Evolutionary conservation across 2,888 invertebrate species (phyloP).

Genomic region (Carpatolechia fugitivella): DNA sequence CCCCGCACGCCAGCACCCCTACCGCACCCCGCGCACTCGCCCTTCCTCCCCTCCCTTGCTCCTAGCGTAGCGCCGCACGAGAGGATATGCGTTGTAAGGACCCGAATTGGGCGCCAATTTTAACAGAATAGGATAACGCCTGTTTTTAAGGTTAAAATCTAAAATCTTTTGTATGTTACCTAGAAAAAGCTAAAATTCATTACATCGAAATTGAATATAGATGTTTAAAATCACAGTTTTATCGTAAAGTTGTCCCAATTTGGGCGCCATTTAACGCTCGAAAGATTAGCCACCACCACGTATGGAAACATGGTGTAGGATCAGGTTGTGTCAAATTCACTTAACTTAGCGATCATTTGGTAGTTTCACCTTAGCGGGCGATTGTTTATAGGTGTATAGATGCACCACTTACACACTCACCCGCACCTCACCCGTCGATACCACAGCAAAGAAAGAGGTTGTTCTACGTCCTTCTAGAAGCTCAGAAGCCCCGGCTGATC

Average conservation of each 20-base stretch:
- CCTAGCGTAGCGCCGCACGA: constrained; percentile 5
- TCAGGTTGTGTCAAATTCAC: constrained; percentile 38
- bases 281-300: constrained; percentile 3
- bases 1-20: constrained; percentile 4
- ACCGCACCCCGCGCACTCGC: constrained; percentile 16
- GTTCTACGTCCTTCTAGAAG: background rate
- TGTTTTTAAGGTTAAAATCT: too few species aligned
- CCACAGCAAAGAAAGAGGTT: constrained; percentile 5
- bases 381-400: background rate
- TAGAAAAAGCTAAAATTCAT: too few species aligned
- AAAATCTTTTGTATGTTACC: too few species aligned
- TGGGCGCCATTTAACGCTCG: constrained; percentile 10
- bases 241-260: background rate
- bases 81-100: background rate
- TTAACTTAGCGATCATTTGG: constrained; percentile 28
- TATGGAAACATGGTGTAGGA: constrained; percentile 22
- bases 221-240: too few species aligned
- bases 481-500: background rate
- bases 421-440: constrained; percentile 13
- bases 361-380: constrained; percentile 20
- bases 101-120: background rate
- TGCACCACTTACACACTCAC: constrained; percentile 1
- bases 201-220: too few species aligned
- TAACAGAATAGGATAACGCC: background rate
- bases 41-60: constrained; percentile 13